These are phyloP conservation scores for Xenopus petersii DNA, from an alignment of 2,797 vertebrate species.

Conservation along the genomic window DNA sequence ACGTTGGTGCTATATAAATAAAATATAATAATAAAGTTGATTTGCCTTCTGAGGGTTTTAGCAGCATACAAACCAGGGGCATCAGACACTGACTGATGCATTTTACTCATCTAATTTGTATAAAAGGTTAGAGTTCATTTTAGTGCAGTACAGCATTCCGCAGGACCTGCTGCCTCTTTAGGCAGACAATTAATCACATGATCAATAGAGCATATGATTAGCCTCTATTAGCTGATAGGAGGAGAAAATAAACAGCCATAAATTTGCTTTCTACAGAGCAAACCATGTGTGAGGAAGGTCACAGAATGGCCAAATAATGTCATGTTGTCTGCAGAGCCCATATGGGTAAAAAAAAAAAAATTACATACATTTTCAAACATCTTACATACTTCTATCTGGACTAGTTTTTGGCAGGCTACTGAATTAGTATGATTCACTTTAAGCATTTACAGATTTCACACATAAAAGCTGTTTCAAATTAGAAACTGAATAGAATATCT, in stretches of 20 bases:
- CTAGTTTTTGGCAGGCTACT: neutral
- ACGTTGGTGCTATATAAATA: no score
- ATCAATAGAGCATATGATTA: constrained; percentile 86
- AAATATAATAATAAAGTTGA: constrained; percentile 53
- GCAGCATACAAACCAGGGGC: constrained; percentile 52
- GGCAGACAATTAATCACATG: constrained; percentile 83
- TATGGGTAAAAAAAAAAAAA: constrained; percentile 55
- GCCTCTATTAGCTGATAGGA: constrained; percentile 80
- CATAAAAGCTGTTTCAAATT: constrained; percentile 30
- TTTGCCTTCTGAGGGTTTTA: constrained; percentile 64
- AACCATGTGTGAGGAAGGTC: constrained; percentile 78
- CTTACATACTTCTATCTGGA: constrained; percentile 5
- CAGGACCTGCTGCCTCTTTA: constrained; percentile 69
- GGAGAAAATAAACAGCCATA: constrained; percentile 74
- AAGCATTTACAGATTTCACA: constrained; percentile 33
- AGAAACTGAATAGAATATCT: neutral
- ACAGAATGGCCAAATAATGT: constrained; percentile 71
- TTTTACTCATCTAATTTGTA: constrained; percentile 63
- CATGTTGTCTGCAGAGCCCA: constrained; percentile 64
- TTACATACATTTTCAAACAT: constrained; percentile 57
- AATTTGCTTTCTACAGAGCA: constrained; percentile 73
- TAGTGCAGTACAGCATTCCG: constrained; percentile 63
- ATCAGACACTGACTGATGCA: constrained; percentile 66
- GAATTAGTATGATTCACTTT: neutral
- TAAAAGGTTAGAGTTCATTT: constrained; percentile 73